Evolutionary conservation across 2,113 vertebrate species (phyloP).

Genomic region (Epinephelus lanceolatus): DNA sequence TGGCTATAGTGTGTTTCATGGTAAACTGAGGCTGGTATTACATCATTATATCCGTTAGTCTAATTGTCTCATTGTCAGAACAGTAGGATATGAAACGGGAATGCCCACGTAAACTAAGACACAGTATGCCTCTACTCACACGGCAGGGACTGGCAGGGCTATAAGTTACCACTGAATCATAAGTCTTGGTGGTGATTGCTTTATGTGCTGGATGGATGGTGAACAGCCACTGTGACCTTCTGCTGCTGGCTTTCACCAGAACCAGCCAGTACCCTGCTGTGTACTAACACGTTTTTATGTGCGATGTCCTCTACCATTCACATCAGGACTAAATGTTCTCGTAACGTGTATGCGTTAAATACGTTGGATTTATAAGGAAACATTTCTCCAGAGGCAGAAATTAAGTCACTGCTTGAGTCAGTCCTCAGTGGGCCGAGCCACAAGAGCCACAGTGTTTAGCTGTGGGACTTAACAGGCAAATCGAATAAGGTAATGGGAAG

Average conservation of each 20-base stretch:
- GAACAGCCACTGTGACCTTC: constrained; percentile 17
- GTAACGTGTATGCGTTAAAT: constrained; percentile 14
- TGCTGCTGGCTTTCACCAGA: constrained; percentile 21
- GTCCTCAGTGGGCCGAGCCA: constrained; percentile 18
- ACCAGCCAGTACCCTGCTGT: constrained; percentile 23
- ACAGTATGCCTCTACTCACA: constrained; percentile 5
- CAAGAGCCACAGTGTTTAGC: constrained; percentile 46
- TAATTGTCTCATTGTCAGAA: constrained; percentile 36
- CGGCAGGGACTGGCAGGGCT: constrained; percentile 31
- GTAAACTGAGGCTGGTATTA: constrained; percentile 43
- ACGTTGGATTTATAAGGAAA: constrained; percentile 37
- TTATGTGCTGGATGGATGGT: constrained; percentile 62
- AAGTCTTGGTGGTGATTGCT: constrained; percentile 56
- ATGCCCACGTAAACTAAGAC: not conserved
- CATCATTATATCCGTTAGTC: constrained; percentile 17
- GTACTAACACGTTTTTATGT: not conserved
- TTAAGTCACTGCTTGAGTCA: constrained; percentile 55
- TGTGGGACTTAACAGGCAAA: constrained; percentile 23
- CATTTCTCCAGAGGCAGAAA: constrained; percentile 34
- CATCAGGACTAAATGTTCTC: constrained; percentile 35
- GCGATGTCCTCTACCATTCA: constrained; percentile 27
- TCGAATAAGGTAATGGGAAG: constrained; percentile 43
- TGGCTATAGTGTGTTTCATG: constrained; percentile 12
- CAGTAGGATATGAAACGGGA: constrained; percentile 7
- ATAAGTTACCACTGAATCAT: constrained; percentile 59